Percentiles rank a stretch among this genome's conserved stretches.
phyloP scores from a whole-genome alignment of 1,140 invertebrate species.

The Cotesia glomerata region DNA sequence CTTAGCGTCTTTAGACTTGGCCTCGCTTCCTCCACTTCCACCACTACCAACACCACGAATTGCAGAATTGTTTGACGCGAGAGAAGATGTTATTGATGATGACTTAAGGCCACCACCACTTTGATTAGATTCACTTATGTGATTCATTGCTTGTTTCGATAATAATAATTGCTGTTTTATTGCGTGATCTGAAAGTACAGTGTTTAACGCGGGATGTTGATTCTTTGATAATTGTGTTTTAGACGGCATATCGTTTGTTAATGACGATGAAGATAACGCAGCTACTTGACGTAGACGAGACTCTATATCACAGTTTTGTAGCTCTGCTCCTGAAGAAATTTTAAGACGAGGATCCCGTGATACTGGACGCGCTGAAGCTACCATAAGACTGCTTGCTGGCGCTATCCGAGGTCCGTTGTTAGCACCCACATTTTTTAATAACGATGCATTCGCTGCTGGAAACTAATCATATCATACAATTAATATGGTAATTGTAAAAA shows the following conservation, averaged over 20 bases:
- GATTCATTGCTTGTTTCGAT: constrained; percentile 51
- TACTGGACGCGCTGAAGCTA: constrained; percentile 61
- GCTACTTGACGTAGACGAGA: constrained; percentile 9
- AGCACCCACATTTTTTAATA: constrained; percentile 49
- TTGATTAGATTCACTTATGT: constrained; percentile 38
- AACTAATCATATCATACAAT: constrained; percentile 44
- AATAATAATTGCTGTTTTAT: constrained; percentile 54
- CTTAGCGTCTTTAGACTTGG: constrained; percentile 33
- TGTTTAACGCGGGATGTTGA: constrained; percentile 33
- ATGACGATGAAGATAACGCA: constrained; percentile 9
- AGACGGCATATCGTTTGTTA: constrained; percentile 33
- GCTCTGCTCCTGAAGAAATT: constrained; percentile 38
- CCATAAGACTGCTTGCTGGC: constrained; percentile 70
- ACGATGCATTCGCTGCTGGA: constrained; percentile 49
- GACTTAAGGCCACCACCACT: constrained; percentile 38
- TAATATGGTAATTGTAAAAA: no score
- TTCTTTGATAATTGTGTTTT: constrained; percentile 25
- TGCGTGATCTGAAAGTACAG: constrained; percentile 53
- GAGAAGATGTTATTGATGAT: constrained; percentile 26
- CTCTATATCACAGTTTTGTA: constrained; percentile 15
- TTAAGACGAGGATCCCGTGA: constrained; percentile 69
- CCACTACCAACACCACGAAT: constrained; percentile 1
- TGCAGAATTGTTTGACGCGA: neutral
- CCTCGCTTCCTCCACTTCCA: constrained; percentile 40
- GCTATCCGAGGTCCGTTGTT: constrained; percentile 66